Evolutionary conservation across 2,113 vertebrate species (phyloP).

Genomic region (Onychorhynchus coronatus): DNA sequence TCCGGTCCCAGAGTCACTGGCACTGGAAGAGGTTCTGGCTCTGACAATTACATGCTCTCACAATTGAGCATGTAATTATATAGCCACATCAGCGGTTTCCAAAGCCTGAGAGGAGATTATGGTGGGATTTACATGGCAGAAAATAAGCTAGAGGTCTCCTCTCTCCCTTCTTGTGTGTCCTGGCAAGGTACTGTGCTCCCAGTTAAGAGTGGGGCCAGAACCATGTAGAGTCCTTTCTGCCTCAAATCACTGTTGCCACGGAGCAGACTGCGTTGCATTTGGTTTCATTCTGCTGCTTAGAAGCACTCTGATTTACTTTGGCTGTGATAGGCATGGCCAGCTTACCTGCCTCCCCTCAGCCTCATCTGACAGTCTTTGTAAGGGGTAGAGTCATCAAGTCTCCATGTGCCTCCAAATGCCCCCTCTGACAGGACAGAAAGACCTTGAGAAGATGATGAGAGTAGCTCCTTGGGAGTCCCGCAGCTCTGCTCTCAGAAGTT

Average conservation of each 20-base stretch:
- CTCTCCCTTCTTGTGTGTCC: neutral
- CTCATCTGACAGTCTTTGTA: neutral
- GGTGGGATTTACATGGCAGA: neutral
- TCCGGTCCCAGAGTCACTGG: neutral
- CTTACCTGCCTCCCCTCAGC: neutral
- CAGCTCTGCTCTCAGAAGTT: neutral
- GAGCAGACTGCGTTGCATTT: neutral
- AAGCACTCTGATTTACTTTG: neutral
- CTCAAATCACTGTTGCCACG: neutral
- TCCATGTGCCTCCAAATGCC: neutral
- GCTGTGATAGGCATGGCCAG: neutral
- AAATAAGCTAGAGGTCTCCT: neutral
- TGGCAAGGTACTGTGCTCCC: neutral
- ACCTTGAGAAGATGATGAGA: neutral
- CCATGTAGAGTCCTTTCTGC: neutral
- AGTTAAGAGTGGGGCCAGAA: neutral
- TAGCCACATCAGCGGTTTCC: neutral
- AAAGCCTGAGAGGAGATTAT: neutral
- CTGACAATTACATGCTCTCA: neutral
- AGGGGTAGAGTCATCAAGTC: neutral
- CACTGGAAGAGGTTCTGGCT: neutral
- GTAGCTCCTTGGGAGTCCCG: rapidly evolving
- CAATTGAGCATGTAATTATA: neutral
- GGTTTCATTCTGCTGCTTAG: neutral
- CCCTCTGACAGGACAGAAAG: neutral